Base-by-base conservation (phyloP, 2,888 invertebrate species). In the Polydrusus tereticollis region DNA sequence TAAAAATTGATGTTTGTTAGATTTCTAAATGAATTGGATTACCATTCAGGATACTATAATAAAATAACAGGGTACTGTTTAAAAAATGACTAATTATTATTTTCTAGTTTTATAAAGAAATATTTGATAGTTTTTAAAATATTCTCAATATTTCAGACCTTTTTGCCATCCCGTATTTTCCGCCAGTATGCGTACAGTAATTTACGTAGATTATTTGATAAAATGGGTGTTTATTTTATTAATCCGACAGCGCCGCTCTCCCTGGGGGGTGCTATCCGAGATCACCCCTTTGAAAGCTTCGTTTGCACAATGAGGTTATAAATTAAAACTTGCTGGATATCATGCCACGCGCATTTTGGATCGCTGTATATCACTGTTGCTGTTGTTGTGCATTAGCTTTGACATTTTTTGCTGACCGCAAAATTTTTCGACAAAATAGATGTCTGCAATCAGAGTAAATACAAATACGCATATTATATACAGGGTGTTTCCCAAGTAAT, bases 221-320 rank as follows among this genome's bases (percentile, higher is more conserved):
- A 62, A 69, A 62, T 69, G 52, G 68, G 68, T 69, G 68, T 69
- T 69, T 69, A 69, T 69, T 69, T 69, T 69, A 69, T 69, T 69
- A 52, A 69, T 69, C 50, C 59, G 68, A 69, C 68, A 26, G 41
- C 60, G 52, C 43, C 29, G 52, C 36, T 33, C 26, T 45, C 66
- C 66, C 58, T 23, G 12, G 50, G 23, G 55, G 38, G 36, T 36
- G 26, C 52, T 69, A 45, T 29, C 21, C 68, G 52, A 69, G 68
- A 69, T 69, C 60, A 69, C 59, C 60, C 55, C 65, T 64, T 64
- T 52, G 64, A 52, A 50, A 33, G 64, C 50, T 33, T 20, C 64
- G 65, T 65, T 65, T 41, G 57, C 29, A 41, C 38, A 65, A 43
- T 55, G 65, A 33, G 55, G 52, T 41, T 55, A 43, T 65, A 65